Conservation (phyloP, 2,888 invertebrate genomes). For the Carpatolechia fugitivella region DNA sequence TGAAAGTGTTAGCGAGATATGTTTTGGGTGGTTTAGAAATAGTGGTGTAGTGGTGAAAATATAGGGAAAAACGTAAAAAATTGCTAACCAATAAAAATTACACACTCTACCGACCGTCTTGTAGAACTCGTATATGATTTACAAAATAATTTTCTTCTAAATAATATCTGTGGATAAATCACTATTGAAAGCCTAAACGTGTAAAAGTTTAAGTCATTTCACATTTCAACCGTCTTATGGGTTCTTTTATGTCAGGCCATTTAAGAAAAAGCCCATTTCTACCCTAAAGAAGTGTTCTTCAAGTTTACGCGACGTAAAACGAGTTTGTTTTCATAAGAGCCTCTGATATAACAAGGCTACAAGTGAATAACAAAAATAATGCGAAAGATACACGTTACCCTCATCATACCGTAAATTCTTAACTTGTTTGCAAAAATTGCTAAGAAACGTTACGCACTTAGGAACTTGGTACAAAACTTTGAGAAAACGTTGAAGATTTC, state of each 20-base stretch:
- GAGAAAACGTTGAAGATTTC: background rate
- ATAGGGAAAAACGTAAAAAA: too few species aligned
- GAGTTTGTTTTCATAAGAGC: background rate
- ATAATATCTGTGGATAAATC: too few species aligned
- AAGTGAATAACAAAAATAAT: background rate
- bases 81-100: too few species aligned
- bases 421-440: conserved; percentile 7
- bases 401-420: conserved; percentile 25
- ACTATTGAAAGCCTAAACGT: background rate
- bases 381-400: conserved; percentile 28
- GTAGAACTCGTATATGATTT: too few species aligned
- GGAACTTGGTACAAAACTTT: conserved; percentile 23
- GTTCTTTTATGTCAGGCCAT: background rate
- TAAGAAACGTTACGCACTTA: conserved; percentile 8
- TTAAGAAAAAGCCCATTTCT: background rate
- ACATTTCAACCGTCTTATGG: background rate
- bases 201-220: background rate
- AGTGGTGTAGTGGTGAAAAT: background rate
- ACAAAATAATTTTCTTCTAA: too few species aligned
- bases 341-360: background rate
- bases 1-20: background rate
- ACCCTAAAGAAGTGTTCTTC: background rate
- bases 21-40: too few species aligned
- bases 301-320: background rate
- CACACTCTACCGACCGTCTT: too few species aligned